Evolutionary conservation across 2,888 invertebrate species (phyloP), one percentile per base, ranked within the genome.

Genomic region (Stratiomys singularior): DNA sequence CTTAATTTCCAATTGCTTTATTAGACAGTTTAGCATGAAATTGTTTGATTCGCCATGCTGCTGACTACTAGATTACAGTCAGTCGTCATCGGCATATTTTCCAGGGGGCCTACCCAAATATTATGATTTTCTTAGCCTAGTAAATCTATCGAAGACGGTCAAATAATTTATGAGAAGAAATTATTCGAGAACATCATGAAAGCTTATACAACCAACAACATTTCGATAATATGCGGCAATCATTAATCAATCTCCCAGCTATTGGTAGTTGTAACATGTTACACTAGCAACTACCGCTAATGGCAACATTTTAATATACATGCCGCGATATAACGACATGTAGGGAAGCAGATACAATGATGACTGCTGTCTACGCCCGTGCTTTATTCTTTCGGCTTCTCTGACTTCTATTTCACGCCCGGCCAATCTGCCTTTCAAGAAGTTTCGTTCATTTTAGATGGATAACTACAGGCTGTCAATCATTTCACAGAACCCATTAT

Each of bases 341-440:
- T 37, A 37, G 37, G 9, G 3, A 37, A 3, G 5, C 3, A 9
- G 9, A 9, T 37, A 37, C 37, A 37, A 37, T 37, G 9, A 37
- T 3, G 37, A 5, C 37, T 37, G 37, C 5, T 5, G 5, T 37
- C 37, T 3, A 37, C 11, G 63, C 63, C 27, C 3, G 11, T 60
- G 2, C 3, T 11, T 25, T 18, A 21, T 60, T 1, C 15, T 27
- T 63, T 25, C 27, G 25, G 15, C 27, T 9, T 63, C 27, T 23
- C 63, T 63, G 63, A 63, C 63, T 63, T 63, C 63, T 27, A 63
- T 69, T 69, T 69, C 69, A 69, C 69, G 69, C 69, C 69, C 69
- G 44, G 46, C 44, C 23, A 69, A 69, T 69, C 69, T 69, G 46
- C 46, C 21, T 69, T 46, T n/a, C 44, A 63, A 15, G 9, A 25